A percentile compares a stretch with the other conserved stretches of the same genome.
Evolutionary conservation across 2,113 vertebrate species (phyloP).

Genomic region (Excalfactoria chinensis): DNA sequence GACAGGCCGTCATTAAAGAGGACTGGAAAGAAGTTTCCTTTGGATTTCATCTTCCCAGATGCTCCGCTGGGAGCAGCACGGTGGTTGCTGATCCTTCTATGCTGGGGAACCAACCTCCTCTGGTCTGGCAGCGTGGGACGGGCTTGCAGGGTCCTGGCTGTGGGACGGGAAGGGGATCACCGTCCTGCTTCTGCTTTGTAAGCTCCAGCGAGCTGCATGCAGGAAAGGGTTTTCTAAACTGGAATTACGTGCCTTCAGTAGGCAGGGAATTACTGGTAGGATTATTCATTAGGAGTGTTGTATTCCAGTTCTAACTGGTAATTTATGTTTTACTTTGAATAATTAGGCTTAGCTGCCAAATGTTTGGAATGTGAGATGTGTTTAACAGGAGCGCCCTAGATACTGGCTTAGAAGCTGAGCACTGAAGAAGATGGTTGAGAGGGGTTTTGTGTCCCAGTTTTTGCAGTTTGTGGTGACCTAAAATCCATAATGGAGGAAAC

Average conservation of each 20-base stretch:
- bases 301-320: background rate
- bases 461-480: slow-evolving; percentile 20
- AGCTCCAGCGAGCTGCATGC: background rate
- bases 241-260: background rate
- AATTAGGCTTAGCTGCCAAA: background rate
- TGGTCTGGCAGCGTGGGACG: too few relatives aligned
- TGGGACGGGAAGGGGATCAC: background rate
- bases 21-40: background rate
- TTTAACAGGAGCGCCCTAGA: background rate
- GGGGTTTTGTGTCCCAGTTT: slow-evolving; percentile 27
- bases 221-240: background rate
- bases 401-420: background rate
- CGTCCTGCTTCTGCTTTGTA: background rate
- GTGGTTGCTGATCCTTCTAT: background rate
- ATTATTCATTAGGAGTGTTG: background rate
- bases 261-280: background rate
- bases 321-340: background rate
- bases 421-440: slow-evolving; percentile 2
- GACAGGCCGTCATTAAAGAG: background rate
- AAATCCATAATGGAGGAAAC: slow-evolving; percentile 34
- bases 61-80: background rate
- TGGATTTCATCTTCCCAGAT: background rate
- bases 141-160: background rate
- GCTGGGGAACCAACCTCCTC: background rate
- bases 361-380: background rate